A percentile compares a stretch with the other conserved stretches of the same genome.
Evolutionary conservation across 2,113 vertebrate species (phyloP).

Genomic region (Ceyx melanurus): DNA sequence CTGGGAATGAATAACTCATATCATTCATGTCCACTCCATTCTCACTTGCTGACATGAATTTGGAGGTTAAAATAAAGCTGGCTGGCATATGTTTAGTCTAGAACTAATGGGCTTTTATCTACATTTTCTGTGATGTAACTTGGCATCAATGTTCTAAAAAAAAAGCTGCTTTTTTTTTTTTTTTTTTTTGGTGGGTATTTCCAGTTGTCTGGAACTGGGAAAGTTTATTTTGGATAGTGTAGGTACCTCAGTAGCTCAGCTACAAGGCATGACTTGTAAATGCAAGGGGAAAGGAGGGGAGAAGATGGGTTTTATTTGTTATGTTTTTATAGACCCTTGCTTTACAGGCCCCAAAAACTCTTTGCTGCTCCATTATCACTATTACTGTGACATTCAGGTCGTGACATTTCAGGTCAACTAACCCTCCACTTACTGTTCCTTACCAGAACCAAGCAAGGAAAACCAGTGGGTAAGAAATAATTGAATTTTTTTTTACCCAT

Average conservation of each 20-base stretch:
- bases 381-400: no score
- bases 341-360: neutral
- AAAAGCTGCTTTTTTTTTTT: neutral
- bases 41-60: constrained; percentile 36
- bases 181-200: constrained; percentile 17
- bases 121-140: constrained; percentile 54
- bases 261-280: neutral
- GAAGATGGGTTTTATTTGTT: neutral
- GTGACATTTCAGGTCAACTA: no score
- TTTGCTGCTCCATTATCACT: no score
- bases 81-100: constrained; percentile 39
- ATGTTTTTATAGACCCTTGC: neutral
- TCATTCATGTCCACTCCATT: constrained; percentile 32
- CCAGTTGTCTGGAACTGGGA: neutral
- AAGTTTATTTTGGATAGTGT: constrained; percentile 19
- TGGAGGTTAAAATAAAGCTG: constrained; percentile 38
- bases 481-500: neutral
- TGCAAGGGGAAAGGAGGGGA: neutral
- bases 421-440: neutral
- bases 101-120: constrained; percentile 37
- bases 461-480: no score
- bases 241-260: neutral
- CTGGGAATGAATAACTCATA: neutral
- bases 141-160: neutral
- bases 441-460: neutral